Base-by-base conservation (phyloP, 2,113 vertebrate genomes). In the Mastomys natalensis region DNA sequence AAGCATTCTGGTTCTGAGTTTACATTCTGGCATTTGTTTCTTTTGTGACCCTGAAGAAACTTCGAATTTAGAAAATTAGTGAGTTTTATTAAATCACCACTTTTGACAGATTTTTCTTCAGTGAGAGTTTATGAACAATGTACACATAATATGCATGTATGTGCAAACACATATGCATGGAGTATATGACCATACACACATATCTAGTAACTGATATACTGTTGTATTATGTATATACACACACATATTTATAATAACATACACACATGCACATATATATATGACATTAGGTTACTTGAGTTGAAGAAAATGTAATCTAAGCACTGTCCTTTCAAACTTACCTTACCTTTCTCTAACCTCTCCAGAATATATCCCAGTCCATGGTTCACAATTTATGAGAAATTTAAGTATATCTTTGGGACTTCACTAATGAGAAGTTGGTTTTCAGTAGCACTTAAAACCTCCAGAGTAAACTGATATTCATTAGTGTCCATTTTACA, bases 11-110 rank as follows among this genome's bases (percentile, higher is more conserved):
- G 17, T 94, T 89, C 76, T 77, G 68, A 92, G 43, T 87, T 94
- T 87, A 84, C 16, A 89, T 81, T 92, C 66, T 86, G 45, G 3
- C 11, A 77, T 60, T 77, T 94, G 85, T 11, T 93, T 21, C n/a
- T 78, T 21, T 70, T 84, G 53, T 95, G n/a, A 58, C 11, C 37
- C 74, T 82, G 53, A 40, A 76, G n/a, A 88, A 90, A 88, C 90
- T 96, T 88, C 17, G 66, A 16, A 73, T 78, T 40, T 22, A 85
- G 55, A 96, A 88, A 92, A 93, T 70, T 93, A 82, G 12, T 55
- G 10, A 21, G 24, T n/a, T 88, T 95, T 95, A 94, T 73, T 85
- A 89, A 19, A 80, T 1, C 17, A 82, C 73, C 0, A 92, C 31
- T 88, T 93, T 77, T 81, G 9, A 80, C 26, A 13, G 16, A 17